Evolutionary conservation across 2,888 invertebrate genomes (phyloP).

Genomic region (Ophion obscuratus): DNA sequence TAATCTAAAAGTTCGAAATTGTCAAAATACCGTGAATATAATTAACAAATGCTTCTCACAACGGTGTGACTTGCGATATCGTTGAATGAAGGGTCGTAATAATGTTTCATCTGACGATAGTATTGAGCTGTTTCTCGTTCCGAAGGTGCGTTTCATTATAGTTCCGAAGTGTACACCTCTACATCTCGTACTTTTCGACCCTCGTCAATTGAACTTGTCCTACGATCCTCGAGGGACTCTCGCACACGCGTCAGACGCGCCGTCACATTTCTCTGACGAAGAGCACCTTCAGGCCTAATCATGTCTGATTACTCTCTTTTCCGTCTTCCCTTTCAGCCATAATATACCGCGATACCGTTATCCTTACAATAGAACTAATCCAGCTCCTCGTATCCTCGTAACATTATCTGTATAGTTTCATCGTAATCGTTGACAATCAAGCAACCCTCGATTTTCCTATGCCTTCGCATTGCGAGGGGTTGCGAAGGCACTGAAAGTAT

Average conservation of each 20-base stretch:
- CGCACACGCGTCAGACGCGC: constrained; percentile 2
- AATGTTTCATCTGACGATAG: not conserved
- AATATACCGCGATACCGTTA: constrained; percentile 35
- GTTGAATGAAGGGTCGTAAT: not conserved
- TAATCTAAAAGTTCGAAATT: no score
- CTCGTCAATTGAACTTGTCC: constrained; percentile 14
- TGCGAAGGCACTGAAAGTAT: not conserved
- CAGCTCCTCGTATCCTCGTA: constrained; percentile 21
- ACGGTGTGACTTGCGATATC: not conserved
- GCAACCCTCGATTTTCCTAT: constrained; percentile 30
- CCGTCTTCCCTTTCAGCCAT: constrained; percentile 5
- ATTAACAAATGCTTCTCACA: not conserved
- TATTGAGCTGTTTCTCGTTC: not conserved
- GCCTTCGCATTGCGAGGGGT: not conserved
- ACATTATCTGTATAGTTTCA: constrained; percentile 28
- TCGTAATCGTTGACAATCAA: constrained; percentile 33
- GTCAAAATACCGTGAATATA: no score
- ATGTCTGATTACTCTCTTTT: constrained; percentile 41
- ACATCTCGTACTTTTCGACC: not conserved
- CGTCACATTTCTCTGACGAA: constrained; percentile 33
- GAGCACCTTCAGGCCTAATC: constrained; percentile 39
- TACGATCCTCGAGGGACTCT: constrained; percentile 35
- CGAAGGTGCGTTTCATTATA: constrained; percentile 9
- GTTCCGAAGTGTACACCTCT: not conserved
- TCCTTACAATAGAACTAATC: constrained; percentile 49